Conservation (phyloP, 1,140 invertebrate species). For the Apis cerana region DNA sequence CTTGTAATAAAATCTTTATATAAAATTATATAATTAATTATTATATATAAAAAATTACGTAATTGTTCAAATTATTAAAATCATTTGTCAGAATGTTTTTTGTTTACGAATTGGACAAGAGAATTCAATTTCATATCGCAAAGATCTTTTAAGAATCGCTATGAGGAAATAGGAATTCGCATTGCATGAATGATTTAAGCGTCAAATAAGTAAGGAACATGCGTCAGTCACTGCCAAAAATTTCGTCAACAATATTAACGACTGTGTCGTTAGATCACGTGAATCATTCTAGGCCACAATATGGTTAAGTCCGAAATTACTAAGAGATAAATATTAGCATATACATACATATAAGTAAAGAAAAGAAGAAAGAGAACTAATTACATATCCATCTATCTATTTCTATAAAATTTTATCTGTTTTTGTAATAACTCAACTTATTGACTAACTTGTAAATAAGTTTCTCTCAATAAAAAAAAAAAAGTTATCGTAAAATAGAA, state of each 20-base stretch:
- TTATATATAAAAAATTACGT: too few relatives aligned
- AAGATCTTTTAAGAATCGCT: neutral
- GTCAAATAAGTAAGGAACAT: slow-evolving; percentile 3
- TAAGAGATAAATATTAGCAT: neutral
- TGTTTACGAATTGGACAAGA: neutral
- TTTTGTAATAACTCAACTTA: neutral
- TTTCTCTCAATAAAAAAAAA: too few relatives aligned
- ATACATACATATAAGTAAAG: neutral
- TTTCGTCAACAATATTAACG: slow-evolving; percentile 32
- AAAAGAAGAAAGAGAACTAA: neutral
- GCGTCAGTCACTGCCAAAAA: slow-evolving; percentile 31
- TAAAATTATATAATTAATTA: too few relatives aligned
- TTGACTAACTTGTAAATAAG: neutral
- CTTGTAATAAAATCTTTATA: too few relatives aligned
- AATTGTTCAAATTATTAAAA: too few relatives aligned
- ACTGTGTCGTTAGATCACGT: slow-evolving; percentile 23
- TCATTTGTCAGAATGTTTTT: neutral
- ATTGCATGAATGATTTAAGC: neutral
- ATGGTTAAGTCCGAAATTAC: neutral
- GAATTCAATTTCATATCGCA: neutral
- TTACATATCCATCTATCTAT: too few relatives aligned
- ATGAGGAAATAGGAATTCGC: slow-evolving; percentile 16
- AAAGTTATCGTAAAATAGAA: neutral
- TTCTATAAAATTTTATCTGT: neutral
- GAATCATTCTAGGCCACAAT: neutral